Conservation (phyloP, 2,888 invertebrate species). For the Thecocarcelia acutangulata region DNA sequence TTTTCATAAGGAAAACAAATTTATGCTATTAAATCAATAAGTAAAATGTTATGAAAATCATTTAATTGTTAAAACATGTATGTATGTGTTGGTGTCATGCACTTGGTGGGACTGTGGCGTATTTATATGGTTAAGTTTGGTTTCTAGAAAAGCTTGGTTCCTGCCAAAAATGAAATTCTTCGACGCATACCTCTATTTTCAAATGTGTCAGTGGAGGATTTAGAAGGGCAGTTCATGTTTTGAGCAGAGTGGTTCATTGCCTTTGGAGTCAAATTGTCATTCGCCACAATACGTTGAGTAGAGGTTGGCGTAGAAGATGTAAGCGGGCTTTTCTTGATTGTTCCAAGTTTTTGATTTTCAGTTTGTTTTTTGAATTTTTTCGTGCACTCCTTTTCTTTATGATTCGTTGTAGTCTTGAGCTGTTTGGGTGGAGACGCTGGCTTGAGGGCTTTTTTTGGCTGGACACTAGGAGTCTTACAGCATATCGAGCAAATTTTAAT, state of each 20-base stretch:
- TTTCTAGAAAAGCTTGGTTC: conserved; percentile 83
- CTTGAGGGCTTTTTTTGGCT: conserved; percentile 68
- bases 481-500: conserved; percentile 91
- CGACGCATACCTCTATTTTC: conserved; percentile 87
- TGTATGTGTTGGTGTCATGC: conserved; percentile 8
- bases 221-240: conserved; percentile 47
- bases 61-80: background rate
- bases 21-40: conserved; percentile 22
- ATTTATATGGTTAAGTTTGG: conserved; percentile 27
- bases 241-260: conserved; percentile 11
- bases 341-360: conserved; percentile 44
- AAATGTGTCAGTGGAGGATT: conserved; percentile 72
- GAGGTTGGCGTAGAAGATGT: background rate
- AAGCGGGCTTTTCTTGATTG: conserved; percentile 41
- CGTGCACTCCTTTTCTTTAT: conserved; percentile 42
- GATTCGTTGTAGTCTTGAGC: conserved; percentile 1
- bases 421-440: conserved; percentile 29
- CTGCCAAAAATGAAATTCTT: conserved; percentile 89
- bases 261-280: conserved; percentile 4
- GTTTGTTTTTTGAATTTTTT: background rate
- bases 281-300: background rate
- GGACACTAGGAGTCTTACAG: conserved; percentile 88
- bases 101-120: conserved; percentile 59
- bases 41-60: conserved; percentile 47
- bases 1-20: conserved; percentile 19